Base-by-base conservation (phyloP, 2,113 vertebrate genomes). In the Pollimyrus isidori region DNA sequence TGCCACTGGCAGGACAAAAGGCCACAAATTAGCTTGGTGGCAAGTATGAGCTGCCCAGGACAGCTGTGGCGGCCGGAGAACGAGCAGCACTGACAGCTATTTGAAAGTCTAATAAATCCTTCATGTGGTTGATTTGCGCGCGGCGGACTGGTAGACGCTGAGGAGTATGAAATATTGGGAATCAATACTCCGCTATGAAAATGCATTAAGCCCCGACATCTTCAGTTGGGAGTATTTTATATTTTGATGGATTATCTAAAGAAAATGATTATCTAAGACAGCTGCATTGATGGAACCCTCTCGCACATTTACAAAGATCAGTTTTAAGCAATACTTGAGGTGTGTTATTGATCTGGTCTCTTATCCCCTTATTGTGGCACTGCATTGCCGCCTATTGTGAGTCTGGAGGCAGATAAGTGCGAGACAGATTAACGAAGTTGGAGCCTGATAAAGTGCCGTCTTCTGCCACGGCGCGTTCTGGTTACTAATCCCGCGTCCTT, bases 21-120 rank as follows among this genome's bases (percentile, higher is more conserved):
- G 96, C 96, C 97, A 96, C 97, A 97, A 97, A 98, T 97, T 96
- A 97, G 96, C 97, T 98, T 97, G 97, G 97, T 95, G 97, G 96
- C 96, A 96, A 96, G 94, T 96, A 95, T 96, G 95, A 96, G 96
- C 97, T 97, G 97, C 97, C 97, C 95, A 95, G 95, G 96, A 96
- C 96, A 96, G 95, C 96, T 96, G 93, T 95, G 96, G 95, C 94
- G 95, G 94, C 94, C 96, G 97, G 96, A 97, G 97, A 98, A 98
- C 96, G 96, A 99, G 94, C 96, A 96, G 97, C 97, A 96, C 96
- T 98, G 97, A 98, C 97, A 97, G 96, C 94, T 96, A 96, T 94
- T 96, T 96, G 95, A 97, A 97, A 97, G 96, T 97, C 96, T 98
- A 98, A 98, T 97, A 97, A 98, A 97, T 97, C 96, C 95, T 96